Evolutionary conservation across 92 coral and sea anemone species (phyloP).

Genomic region (Epizoanthus scotinus): DNA sequence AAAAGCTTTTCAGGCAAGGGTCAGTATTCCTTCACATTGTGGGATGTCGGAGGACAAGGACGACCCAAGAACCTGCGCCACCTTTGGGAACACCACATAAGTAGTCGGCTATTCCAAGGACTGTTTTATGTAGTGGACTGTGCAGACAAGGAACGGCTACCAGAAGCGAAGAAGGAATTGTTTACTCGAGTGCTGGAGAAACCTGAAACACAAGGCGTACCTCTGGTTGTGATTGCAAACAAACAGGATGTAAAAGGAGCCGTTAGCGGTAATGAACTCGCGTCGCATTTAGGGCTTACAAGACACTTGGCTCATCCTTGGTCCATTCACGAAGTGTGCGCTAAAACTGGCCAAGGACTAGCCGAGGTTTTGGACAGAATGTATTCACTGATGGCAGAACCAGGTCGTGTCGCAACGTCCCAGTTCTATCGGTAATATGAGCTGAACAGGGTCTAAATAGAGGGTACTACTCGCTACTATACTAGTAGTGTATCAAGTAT

Average conservation of each 20-base stretch:
- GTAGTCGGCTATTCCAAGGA: constrained; percentile 18
- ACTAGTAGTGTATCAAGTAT: no score
- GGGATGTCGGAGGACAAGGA: constrained; percentile 39
- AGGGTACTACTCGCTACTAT: no score
- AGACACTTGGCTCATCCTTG: constrained; percentile 25
- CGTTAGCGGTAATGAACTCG: not conserved
- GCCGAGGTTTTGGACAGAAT: constrained; percentile 23
- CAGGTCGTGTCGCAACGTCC: constrained; percentile 13
- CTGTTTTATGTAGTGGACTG: constrained; percentile 32
- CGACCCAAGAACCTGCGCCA: not conserved
- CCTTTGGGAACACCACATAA: constrained; percentile 32
- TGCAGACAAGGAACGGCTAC: constrained; percentile 13
- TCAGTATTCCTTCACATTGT: constrained; percentile 18
- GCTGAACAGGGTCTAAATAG: no score
- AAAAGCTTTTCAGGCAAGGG: not conserved
- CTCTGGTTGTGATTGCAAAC: constrained; percentile 31
- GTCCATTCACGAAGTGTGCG: constrained; percentile 28
- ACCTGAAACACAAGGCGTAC: constrained; percentile 31
- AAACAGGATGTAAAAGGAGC: constrained; percentile 30
- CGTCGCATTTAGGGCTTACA: not conserved
- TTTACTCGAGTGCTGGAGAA: constrained; percentile 16
- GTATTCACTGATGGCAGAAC: constrained; percentile 14
- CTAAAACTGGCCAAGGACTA: constrained; percentile 26
- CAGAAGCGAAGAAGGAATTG: constrained; percentile 24
- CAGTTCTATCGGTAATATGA: constrained; percentile 26